Evolutionary conservation across 1,140 invertebrate genomes (phyloP).

Genomic region (Hyphantria cunea): DNA sequence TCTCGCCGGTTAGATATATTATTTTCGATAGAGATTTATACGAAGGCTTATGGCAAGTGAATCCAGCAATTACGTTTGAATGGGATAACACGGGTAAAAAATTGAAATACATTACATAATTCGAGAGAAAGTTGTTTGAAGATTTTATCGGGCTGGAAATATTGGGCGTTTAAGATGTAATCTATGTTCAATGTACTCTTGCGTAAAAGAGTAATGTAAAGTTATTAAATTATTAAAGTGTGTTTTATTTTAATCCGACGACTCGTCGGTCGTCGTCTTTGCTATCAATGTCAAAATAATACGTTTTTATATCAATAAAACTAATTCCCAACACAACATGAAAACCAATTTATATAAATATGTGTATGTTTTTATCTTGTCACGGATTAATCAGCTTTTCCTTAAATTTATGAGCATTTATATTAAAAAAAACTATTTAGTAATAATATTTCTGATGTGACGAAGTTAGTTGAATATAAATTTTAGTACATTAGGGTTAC

Average conservation of each 20-base stretch:
- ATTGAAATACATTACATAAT: slow-evolving; percentile 25
- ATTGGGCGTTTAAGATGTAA: slow-evolving; percentile 1
- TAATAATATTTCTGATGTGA: neutral
- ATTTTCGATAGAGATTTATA: slow-evolving; percentile 72
- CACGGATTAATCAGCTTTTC: too few species aligned
- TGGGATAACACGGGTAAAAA: slow-evolving; percentile 37
- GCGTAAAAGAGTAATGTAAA: too few species aligned
- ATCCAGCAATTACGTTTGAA: slow-evolving; percentile 63
- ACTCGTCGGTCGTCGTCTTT: too few species aligned
- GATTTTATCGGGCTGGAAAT: slow-evolving; percentile 20
- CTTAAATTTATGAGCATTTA: too few species aligned
- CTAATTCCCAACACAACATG: too few species aligned
- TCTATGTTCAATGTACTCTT: neutral
- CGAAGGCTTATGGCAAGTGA: slow-evolving; percentile 46
- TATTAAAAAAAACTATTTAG: too few species aligned
- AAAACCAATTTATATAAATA: too few species aligned
- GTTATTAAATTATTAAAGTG: neutral
- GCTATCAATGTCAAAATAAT: neutral
- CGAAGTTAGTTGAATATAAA: too few species aligned
- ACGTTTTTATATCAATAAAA: neutral
- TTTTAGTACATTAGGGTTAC: too few species aligned
- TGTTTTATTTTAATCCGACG: neutral
- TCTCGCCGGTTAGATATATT: slow-evolving; percentile 43
- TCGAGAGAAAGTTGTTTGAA: slow-evolving; percentile 20
- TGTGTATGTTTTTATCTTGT: too few species aligned